Evolutionary conservation across 1,140 invertebrate species (phyloP), one percentile per base, ranked within the genome.

Genomic region (Pemphigus obesinymphae): DNA sequence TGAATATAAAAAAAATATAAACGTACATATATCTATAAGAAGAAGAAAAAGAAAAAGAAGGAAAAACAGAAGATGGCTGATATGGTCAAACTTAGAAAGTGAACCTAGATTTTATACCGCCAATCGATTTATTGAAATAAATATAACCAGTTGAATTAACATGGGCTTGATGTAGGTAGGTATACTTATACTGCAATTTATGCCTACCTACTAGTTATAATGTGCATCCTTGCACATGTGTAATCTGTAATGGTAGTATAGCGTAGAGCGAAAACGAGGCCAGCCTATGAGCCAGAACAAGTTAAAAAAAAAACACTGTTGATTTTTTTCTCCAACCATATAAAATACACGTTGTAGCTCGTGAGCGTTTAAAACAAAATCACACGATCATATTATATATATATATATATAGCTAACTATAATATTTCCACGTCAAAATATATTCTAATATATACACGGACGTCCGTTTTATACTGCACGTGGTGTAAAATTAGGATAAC

Each of bases 141-240:
- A 78, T 75, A 58, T 26, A 78, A 78, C 48, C 50, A 10, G 50
- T 78, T 23, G 50, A 78, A 78, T 78, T 78, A 78, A 78, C 73
- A 55, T 23, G 73, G 50, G 23, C 73, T 37, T 37, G 50, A 55
- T 58, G 23, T 37, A n/a, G n/a, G n/a, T n/a, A n/a, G n/a, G n/a
- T n/a, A n/a, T n/a, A n/a, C n/a, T n/a, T n/a, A n/a, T n/a, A n/a
- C n/a, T n/a, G n/a, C n/a, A n/a, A n/a, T n/a, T n/a, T n/a, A n/a
- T n/a, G n/a, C n/a, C n/a, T n/a, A 78, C 8, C 48, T n/a, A 45
- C 50, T 58, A 78, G 31, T 58, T 26, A n/a, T n/a, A 55, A 78
- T 45, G 73, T 58, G 53, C 73, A 78, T 78, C 73, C 5, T 58
- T 37, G 50, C 73, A 58, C 73, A 58, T 78, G 50, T 15, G 73